These are phyloP conservation scores for Trachurus trachurus DNA, from an alignment of 2,797 vertebrate species.

Conservation along the genomic window DNA sequence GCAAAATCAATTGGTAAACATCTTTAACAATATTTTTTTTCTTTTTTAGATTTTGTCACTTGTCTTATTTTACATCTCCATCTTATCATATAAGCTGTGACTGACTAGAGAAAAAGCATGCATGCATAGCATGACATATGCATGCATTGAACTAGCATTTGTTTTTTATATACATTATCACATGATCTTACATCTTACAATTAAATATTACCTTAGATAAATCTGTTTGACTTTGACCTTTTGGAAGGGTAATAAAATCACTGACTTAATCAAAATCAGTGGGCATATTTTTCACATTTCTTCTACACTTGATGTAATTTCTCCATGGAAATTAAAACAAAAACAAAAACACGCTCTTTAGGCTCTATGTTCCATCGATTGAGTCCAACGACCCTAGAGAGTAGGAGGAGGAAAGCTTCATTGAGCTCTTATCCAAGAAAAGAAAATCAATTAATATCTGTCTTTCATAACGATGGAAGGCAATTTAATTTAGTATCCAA, in stretches of 20 bases:
- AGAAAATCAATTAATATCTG: constrained; percentile 31
- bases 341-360: constrained; percentile 1
- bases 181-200: too few relatives aligned
- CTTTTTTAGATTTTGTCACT: not conserved
- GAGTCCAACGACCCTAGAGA: not conserved
- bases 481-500: not conserved
- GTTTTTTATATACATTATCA: too few relatives aligned
- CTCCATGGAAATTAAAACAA: constrained; percentile 24
- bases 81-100: not conserved
- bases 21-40: not conserved
- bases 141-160: too few relatives aligned
- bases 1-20: too few relatives aligned
- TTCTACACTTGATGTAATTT: not conserved
- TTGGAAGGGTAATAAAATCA: not conserved
- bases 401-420: not conserved
- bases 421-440: not conserved
- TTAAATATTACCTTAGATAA: not conserved
- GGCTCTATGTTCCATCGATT: not conserved
- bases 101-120: too few relatives aligned
- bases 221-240: not conserved
- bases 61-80: not conserved
- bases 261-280: not conserved
- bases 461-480: not conserved
- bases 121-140: too few relatives aligned
- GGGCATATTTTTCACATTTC: too few relatives aligned